Percentiles rank a stretch among this genome's conserved stretches.
Conservation (phyloP, 2,797 vertebrate genomes). For the Clarias pachynema region DNA sequence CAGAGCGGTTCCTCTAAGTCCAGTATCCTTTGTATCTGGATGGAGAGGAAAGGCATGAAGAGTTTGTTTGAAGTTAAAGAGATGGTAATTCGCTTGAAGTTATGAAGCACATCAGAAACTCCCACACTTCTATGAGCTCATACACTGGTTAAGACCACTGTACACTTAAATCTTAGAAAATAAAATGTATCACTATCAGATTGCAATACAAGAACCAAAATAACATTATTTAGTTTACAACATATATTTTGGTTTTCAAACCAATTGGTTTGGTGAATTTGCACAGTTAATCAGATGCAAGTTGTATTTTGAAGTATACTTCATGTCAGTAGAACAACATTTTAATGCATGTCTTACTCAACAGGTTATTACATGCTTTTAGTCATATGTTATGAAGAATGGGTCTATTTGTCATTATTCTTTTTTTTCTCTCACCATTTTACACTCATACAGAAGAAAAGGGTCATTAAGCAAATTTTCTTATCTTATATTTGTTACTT, state of each 20-base stretch:
- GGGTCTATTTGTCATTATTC: too few relatives aligned
- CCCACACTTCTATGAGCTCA: slow-evolving; percentile 39
- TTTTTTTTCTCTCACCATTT: background rate
- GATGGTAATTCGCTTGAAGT: slow-evolving; percentile 69
- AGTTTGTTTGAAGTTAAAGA: slow-evolving; percentile 73
- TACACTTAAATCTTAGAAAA: background rate
- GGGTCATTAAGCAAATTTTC: background rate
- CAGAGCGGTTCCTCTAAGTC: slow-evolving; percentile 46
- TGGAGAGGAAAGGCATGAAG: slow-evolving; percentile 44
- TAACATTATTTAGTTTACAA: background rate
- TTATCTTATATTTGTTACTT: background rate
- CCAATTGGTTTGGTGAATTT: background rate
- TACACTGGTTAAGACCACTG: slow-evolving; percentile 20
- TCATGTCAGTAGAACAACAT: background rate
- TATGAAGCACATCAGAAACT: slow-evolving; percentile 66
- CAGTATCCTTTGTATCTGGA: slow-evolving; percentile 47
- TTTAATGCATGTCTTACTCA: background rate
- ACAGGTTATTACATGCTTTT: background rate
- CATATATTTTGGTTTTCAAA: background rate
- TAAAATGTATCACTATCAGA: background rate
- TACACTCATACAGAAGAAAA: background rate
- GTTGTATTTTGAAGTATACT: background rate
- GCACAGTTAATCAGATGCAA: background rate
- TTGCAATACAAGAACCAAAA: background rate
- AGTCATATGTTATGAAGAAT: too few relatives aligned